Evolutionary conservation across 1,140 invertebrate genomes (phyloP), one percentile per base, ranked within the genome.

Genomic region (Pentalonia nigronervosa): DNA sequence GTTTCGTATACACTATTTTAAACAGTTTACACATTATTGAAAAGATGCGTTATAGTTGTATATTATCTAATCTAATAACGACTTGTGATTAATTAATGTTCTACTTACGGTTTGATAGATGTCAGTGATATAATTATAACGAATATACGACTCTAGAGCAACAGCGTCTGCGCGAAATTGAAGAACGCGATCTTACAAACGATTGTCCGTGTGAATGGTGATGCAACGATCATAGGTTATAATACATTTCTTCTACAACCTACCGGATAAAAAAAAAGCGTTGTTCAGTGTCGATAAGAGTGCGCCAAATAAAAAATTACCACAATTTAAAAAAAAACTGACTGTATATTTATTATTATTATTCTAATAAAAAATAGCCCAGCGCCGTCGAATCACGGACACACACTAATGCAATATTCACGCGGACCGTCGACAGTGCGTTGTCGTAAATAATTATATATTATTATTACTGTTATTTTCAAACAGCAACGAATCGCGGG

Each of bases 381-480:
- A 83, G 76, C 36, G 34, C 34, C 34, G 21, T 7, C 34, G 76
- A 83, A 83, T 36, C n/a, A 83, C 76, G 76, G 34, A 36, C 34
- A 83, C n/a, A 83, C n/a, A 83, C 34, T 83, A 36, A 83, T 76
- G 60, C 60, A 34, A 36, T 23, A 41, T 9, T 7, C 76, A 36
- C 21, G 76, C 34, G 34, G 76, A 23, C 76, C 8, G 76, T 36
- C 76, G 76, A n/a, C 76, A 20, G 2, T 23, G 76, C 34, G 34
- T 17, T 20, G 34, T n/a, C 60, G 60, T 34, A 17, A 11, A 81
- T 34, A 36, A 81, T 36, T 17, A 76, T 34, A 67, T 67, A n/a
- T 67, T 76, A 76, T 76, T 76, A 76, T 76, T 76, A 76, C 60
- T 83, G 76, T 83, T 83, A 83, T 83, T 83, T 83, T 83, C 76